Percentiles rank a stretch among this genome's conserved stretches.
Evolutionary conservation across 2,888 invertebrate species (phyloP).

Genomic region (Gandaritis pyraliata): DNA sequence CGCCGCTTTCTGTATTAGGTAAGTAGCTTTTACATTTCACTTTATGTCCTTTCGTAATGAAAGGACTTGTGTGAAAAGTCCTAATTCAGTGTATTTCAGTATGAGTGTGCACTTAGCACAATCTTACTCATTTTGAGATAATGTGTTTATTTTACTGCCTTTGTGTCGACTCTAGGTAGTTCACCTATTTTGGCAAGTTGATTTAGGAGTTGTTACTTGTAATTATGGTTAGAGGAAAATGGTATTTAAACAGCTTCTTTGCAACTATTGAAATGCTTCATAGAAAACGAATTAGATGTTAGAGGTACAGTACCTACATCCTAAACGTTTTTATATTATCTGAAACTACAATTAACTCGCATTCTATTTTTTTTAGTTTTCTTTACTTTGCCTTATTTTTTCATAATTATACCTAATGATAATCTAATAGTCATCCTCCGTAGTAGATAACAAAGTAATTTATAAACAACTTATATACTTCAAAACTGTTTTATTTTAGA

Average conservation of each 20-base stretch:
- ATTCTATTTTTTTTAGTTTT: too few relatives aligned
- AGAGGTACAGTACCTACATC: too few relatives aligned
- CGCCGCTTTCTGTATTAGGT: slow-evolving; percentile 77
- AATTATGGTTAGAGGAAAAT: background rate
- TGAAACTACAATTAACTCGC: too few relatives aligned
- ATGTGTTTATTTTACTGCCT: too few relatives aligned
- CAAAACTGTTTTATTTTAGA: slow-evolving; percentile 1
- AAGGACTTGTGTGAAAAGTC: slow-evolving; percentile 33
- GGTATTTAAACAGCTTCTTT: background rate
- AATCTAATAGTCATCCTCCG: too few relatives aligned
- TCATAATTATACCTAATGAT: too few relatives aligned
- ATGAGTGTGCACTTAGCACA: background rate
- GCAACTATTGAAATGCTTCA: background rate
- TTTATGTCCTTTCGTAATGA: slow-evolving; percentile 50
- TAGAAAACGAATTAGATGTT: background rate
- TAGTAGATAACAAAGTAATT: too few relatives aligned
- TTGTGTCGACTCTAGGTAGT: too few relatives aligned
- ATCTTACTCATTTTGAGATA: too few relatives aligned
- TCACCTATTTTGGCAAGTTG: background rate
- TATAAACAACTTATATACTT: background rate
- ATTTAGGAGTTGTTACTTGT: background rate
- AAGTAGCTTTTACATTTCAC: slow-evolving; percentile 80
- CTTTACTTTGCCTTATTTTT: too few relatives aligned
- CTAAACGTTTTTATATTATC: too few relatives aligned
- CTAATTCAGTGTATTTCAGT: slow-evolving; percentile 27